Evolutionary conservation across 2,113 vertebrate species (phyloP), one percentile per base, ranked within the genome.

Genomic region (Esox niger): DNA sequence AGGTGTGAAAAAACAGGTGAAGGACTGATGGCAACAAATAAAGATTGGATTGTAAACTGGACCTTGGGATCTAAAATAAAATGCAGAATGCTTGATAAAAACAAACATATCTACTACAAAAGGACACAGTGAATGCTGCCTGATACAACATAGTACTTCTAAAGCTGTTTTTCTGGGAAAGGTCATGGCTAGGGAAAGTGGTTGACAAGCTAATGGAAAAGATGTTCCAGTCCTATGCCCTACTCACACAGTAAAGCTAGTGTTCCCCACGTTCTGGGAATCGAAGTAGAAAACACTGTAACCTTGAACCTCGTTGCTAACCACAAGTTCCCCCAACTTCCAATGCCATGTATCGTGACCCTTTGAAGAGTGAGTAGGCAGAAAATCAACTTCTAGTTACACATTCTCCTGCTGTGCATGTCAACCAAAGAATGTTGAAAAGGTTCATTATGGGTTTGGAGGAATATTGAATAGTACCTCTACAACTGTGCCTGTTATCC

Each of bases 131-230:
- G 55, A 27, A 57, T 25, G 55, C 25, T 27, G n/a, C 11, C 25
- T 64, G 55, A 60, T 52, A 70, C 52, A 62, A 52, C 20, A 46
- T 46, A 55, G 46, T 25, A 0, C 29, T 54, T 67, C n/a, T 55
- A 67, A 29, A 27, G 30, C 33, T 61, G 64, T 76, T 66, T 1
- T 21, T 25, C 10, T 15, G 1, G 57, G n/a, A 20, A 20, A 76
- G 70, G 69, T 78, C 70, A 76, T 75, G 70, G 72, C 15, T 7
- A 76, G 27, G 1, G 29, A 8, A 29, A 73, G 66, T 69, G 74
- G 61, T 66, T 73, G 32, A 46, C 43, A 66, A 66, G 81, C 71
- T 66, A 72, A 77, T 62, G 27, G 15, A 80, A 74, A 75, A 67
- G 3, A 43, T 43, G 3, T 43, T 43, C 15, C 15, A 57, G 26